Evolutionary conservation across 2,888 invertebrate genomes (phyloP).

Genomic region (Xanthorhoe designata): DNA sequence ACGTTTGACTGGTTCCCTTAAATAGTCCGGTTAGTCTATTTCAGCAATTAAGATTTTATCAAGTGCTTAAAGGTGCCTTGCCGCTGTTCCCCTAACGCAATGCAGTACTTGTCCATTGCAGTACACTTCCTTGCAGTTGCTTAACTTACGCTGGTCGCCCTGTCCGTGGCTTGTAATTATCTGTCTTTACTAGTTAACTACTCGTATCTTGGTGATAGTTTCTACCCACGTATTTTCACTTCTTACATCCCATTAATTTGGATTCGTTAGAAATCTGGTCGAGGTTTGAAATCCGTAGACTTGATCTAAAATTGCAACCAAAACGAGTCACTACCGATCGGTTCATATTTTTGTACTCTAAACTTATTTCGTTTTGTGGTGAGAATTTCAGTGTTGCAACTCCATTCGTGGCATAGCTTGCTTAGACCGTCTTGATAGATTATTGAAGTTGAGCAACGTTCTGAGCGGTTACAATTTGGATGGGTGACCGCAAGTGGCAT

Average conservation of each 20-base stretch:
- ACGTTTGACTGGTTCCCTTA: conserved; percentile 11
- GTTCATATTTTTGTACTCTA: not conserved
- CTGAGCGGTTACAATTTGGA: no score
- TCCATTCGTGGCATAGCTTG: no score
- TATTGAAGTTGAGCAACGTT: no score
- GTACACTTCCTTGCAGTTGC: conserved; percentile 15
- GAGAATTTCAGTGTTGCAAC: no score
- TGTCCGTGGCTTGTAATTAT: not conserved
- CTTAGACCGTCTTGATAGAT: no score
- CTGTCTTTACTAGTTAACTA: not conserved
- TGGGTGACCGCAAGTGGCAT: no score
- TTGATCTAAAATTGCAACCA: not conserved
- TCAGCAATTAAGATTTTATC: conserved; percentile 7
- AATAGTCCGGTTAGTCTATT: conserved; percentile 7
- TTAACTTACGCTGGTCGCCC: conserved; percentile 1
- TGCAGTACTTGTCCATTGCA: conserved; percentile 29
- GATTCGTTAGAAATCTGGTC: no score
- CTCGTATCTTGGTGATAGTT: not conserved
- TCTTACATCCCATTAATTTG: not conserved
- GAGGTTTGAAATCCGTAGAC: no score
- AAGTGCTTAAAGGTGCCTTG: conserved; percentile 4
- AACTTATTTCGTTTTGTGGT: not conserved
- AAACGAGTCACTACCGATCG: not conserved
- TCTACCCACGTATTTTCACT: not conserved
- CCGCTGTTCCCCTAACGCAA: conserved; percentile 22